phyloP scores from a whole-genome alignment of 2,113 vertebrate genomes.

The Heterotilapia buettikoferi region DNA sequence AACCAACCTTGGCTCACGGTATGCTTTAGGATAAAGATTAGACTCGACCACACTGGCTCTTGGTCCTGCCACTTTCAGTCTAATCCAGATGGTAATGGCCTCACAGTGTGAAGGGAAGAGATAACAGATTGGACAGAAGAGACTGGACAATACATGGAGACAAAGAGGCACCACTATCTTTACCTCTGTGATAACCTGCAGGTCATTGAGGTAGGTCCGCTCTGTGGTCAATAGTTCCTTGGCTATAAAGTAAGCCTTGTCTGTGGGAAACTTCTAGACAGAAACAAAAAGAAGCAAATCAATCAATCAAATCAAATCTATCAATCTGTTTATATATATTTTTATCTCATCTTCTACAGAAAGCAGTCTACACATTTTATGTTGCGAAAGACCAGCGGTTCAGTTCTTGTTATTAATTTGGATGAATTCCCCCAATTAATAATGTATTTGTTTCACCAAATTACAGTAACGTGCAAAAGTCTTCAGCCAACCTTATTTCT shows the following conservation, averaged over 20 bases:
- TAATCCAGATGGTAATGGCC: background rate
- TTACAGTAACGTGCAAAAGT: background rate
- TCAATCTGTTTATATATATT: background rate
- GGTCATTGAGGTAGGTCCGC: conserved; percentile 90
- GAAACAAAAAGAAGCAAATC: conserved; percentile 13
- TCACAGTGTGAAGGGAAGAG: background rate
- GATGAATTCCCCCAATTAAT: background rate
- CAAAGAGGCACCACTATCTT: background rate
- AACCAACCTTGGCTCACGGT: background rate
- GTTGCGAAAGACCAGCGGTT: background rate
- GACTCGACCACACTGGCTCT: background rate
- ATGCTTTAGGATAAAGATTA: background rate
- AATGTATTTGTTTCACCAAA: background rate
- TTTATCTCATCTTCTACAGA: background rate
- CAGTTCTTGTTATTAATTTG: background rate
- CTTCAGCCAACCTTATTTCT: background rate
- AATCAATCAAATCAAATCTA: background rate
- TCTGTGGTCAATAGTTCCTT: conserved; percentile 91
- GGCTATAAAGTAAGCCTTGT: conserved; percentile 93
- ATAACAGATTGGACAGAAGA: background rate
- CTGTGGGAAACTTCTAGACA: conserved; percentile 86
- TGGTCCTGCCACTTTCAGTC: background rate
- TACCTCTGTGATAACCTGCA: conserved; percentile 91
- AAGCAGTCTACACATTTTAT: background rate
- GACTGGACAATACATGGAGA: background rate